Evolutionary conservation across 2,113 vertebrate genomes (phyloP), one percentile per base, ranked within the genome.

Genomic region (Gobius niger): DNA sequence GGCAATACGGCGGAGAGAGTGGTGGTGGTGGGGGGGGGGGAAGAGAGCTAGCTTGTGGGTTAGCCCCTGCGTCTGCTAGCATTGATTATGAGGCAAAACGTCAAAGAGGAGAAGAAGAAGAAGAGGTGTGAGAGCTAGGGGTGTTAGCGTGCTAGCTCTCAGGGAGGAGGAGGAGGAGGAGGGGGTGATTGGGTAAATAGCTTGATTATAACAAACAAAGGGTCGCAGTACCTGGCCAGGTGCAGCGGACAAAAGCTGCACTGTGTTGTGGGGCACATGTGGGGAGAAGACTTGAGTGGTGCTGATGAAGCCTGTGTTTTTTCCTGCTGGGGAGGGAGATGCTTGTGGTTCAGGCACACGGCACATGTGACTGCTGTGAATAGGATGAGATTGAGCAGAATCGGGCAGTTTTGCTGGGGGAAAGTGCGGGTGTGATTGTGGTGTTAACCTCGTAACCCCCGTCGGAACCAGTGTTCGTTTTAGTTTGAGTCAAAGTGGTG

Each of bases 1-100:
- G 77, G 63, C 68, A 70, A 68, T 60, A 65, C 80, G 19, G 44
- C 18, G 78, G 53, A 57, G 54, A 24, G 24, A 24, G 24, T 24
- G n/a, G n/a, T n/a, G n/a, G 24, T 24, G 3, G 1, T 24, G 24
- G 2, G 2, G 24, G 18, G 52, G 54, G 18, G 50, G n/a, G n/a
- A n/a, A n/a, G n/a, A n/a, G n/a, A 70, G 85, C 84, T 87, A 86
- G 82, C 82, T 2, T 2, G 74, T 15, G 65, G 11, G 80, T 59
- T 88, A 86, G 85, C 86, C 53, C 61, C 81, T 85, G 85, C 85
- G 81, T 75, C 70, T 78, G 82, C 67, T 90, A 88, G 84, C 87
- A 15, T 76, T 68, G 59, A 65, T 77, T 73, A 65, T 54, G 10
- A 63, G 66, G 67, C 63, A 49, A 62, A 81, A 68, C 70, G 73